Evolutionary conservation across 2,797 vertebrate species (phyloP).

Genomic region (Malacoraja senta): DNA sequence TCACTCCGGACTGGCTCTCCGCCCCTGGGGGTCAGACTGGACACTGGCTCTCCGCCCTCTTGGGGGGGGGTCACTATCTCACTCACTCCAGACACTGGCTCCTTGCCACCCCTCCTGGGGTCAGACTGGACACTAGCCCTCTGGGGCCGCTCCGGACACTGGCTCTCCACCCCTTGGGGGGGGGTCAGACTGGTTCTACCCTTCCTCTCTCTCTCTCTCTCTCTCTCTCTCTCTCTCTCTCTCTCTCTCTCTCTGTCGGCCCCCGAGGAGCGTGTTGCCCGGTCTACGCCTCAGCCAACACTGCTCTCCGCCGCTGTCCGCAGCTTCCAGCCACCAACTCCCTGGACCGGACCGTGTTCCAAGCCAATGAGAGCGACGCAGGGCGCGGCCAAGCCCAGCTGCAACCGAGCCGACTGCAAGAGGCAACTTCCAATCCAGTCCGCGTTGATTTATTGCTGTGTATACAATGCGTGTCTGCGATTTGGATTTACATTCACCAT

Average conservation of each 20-base stretch:
- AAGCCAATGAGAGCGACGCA: neutral
- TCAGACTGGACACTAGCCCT: neutral
- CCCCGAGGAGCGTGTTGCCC: too few species aligned
- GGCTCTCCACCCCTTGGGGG: neutral
- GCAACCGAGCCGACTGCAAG: neutral
- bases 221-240: neutral
- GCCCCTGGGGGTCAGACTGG: neutral
- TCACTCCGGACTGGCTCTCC: too few species aligned
- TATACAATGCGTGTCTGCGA: neutral
- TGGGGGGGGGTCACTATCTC: neutral
- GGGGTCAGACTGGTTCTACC: too few species aligned
- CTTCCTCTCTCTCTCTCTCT: neutral
- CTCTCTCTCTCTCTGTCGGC: neutral
- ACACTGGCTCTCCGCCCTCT: neutral
- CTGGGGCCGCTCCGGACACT: neutral
- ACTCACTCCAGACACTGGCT: neutral
- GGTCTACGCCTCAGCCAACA: neutral
- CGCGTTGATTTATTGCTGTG: neutral
- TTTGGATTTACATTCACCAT: neutral
- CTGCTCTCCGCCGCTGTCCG: neutral
- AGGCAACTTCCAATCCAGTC: neutral
- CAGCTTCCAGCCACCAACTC: neutral
- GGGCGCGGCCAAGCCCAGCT: neutral
- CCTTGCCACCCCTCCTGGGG: neutral
- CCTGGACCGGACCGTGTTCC: neutral